A percentile compares a stretch with the other conserved stretches of the same genome.
Evolutionary conservation across 2,888 invertebrate genomes (phyloP).

Genomic region (Epirrhoe alternata): DNA sequence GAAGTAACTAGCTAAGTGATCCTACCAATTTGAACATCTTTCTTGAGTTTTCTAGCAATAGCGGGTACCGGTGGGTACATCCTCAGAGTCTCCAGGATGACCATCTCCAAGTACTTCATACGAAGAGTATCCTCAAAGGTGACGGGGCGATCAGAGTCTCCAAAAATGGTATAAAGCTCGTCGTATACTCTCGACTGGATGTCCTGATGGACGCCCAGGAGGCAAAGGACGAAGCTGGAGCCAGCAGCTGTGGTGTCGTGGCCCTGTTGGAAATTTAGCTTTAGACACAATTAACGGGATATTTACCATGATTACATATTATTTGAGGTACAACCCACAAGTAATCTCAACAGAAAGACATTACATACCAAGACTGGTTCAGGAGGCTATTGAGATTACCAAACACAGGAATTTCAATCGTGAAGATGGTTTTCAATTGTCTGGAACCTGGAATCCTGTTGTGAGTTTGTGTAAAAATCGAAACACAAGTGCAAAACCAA

Average conservation of each 20-base stretch:
- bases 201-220: conserved; percentile 92
- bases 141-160: conserved; percentile 90
- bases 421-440: no score
- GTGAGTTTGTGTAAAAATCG: no score
- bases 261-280: conserved; percentile 65
- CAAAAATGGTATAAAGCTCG: conserved; percentile 91
- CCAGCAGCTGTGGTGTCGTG: conserved; percentile 88
- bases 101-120: conserved; percentile 93
- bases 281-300: no score
- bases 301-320: no score
- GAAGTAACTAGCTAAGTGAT: conserved; percentile 1
- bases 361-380: no score
- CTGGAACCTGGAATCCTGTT: no score
- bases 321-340: no score
- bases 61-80: conserved; percentile 92
- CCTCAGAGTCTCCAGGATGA: conserved; percentile 90
- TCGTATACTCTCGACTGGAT: conserved; percentile 91
- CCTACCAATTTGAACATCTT: conserved; percentile 88
- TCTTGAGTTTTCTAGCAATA: conserved; percentile 89
- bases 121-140: conserved; percentile 91
- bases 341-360: no score
- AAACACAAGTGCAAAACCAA: no score
- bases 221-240: conserved; percentile 93
- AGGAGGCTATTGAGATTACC: no score
- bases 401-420: no score